Percentiles rank a stretch among this genome's conserved stretches.
These are phyloP conservation scores for Rhynchonycteris naso DNA, from an alignment of 2,797 vertebrate species.

Conservation along the genomic window DNA sequence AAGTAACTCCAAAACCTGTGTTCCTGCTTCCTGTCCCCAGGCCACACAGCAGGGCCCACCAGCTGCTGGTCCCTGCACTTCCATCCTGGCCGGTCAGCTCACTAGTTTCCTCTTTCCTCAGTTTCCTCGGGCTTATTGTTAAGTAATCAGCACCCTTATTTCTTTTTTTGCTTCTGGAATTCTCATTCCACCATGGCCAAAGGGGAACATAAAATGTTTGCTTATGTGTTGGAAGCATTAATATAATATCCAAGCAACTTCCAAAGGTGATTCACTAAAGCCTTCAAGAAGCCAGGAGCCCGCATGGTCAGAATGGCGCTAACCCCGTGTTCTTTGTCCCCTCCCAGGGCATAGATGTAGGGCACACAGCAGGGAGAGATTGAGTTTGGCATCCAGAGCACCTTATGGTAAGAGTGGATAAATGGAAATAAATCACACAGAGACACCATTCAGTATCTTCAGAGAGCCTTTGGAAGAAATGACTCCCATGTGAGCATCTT, in stretches of 20 bases:
- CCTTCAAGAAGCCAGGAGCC: not conserved
- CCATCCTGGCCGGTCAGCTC: not conserved
- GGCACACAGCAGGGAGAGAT: not conserved
- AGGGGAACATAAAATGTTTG: not conserved
- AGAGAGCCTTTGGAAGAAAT: not conserved
- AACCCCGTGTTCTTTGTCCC: not conserved
- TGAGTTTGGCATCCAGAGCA: not conserved
- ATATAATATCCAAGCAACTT: not conserved
- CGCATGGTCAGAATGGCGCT: not conserved
- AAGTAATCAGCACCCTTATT: not conserved
- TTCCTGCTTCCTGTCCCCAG: not conserved
- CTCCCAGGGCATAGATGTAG: not conserved
- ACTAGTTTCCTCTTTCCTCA: not conserved
- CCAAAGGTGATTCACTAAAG: not conserved
- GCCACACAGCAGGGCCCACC: not conserved
- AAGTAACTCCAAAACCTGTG: not conserved
- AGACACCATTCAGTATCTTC: not conserved
- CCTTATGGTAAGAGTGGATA: not conserved
- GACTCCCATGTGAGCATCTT: not conserved
- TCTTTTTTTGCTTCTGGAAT: not conserved
- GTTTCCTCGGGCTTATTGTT: not conserved
- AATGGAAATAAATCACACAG: not conserved
- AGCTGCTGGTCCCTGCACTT: not conserved
- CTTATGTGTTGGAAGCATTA: not conserved
- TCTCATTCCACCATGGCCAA: not conserved